A percentile compares a stretch with the other conserved stretches of the same genome.
Conservation (phyloP, 1,140 invertebrate species). For the Microplitis demolitor region DNA sequence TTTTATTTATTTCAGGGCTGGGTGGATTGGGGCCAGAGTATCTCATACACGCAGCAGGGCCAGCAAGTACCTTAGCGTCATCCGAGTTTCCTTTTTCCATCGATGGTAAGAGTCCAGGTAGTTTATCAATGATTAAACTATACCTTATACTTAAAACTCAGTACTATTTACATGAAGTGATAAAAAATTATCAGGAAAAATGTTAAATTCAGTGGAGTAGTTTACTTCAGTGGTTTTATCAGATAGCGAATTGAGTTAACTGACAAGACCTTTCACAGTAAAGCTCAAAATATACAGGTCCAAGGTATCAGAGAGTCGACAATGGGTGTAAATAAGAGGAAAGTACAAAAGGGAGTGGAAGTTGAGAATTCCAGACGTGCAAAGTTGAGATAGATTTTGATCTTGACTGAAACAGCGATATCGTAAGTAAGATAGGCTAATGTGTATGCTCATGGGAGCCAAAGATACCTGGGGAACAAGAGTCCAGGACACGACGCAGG, state of each 20-base stretch:
- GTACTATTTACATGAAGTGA: too few species aligned
- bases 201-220: too few species aligned
- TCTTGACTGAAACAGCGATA: constrained; percentile 27
- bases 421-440: constrained; percentile 34
- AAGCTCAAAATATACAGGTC: not conserved
- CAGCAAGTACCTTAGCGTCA: constrained; percentile 74
- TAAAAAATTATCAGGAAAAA: too few species aligned
- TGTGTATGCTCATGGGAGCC: constrained; percentile 21
- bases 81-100: constrained; percentile 79
- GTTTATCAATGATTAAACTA: not conserved
- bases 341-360: not conserved
- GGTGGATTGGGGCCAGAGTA: constrained; percentile 73
- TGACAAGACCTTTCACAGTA: constrained; percentile 1
- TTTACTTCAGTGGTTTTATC: not conserved
- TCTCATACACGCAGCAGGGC: constrained; percentile 76
- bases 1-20: constrained; percentile 65
- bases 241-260: not conserved
- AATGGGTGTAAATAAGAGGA: not conserved
- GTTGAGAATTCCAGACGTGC: constrained; percentile 19
- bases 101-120: constrained; percentile 67
- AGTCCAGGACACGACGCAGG: constrained; percentile 30
- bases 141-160: not conserved
- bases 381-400: constrained; percentile 14
- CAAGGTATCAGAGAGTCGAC: not conserved
- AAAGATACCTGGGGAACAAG: constrained; percentile 2